phyloP scores from a whole-genome alignment of 1,140 invertebrate genomes.

The Drosophila pandora region DNA sequence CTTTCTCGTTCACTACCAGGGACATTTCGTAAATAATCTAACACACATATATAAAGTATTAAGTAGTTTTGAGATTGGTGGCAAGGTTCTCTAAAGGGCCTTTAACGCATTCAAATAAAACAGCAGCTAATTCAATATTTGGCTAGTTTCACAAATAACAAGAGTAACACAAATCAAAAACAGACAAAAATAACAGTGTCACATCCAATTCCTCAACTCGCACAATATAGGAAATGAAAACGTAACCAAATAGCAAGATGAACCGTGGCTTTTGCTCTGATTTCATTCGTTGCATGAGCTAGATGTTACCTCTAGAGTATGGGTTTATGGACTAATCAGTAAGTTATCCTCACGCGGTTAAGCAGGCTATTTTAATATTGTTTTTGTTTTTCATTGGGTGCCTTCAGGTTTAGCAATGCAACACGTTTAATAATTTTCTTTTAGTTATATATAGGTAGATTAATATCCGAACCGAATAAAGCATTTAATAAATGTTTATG shows the following conservation, averaged over 20 bases:
- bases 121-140: slow-evolving; percentile 35
- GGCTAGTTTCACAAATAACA: slow-evolving; percentile 45
- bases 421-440: slow-evolving; percentile 46
- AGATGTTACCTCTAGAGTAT: slow-evolving; percentile 10
- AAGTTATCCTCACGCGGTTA: slow-evolving; percentile 17
- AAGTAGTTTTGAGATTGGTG: slow-evolving; percentile 5
- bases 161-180: slow-evolving; percentile 28
- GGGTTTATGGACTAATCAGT: slow-evolving; percentile 27
- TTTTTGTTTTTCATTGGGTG: slow-evolving; percentile 20
- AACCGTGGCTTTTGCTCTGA: slow-evolving; percentile 15
- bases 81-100: slow-evolving; percentile 10
- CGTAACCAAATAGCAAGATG: slow-evolving; percentile 10
- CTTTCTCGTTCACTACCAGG: slow-evolving; percentile 13
- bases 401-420: slow-evolving; percentile 44
- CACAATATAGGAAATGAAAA: slow-evolving; percentile 13
- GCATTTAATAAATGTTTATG: slow-evolving; percentile 66
- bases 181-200: slow-evolving; percentile 43
- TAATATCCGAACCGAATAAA: slow-evolving; percentile 66
- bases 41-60: slow-evolving; percentile 33
- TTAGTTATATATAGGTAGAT: slow-evolving; percentile 54
- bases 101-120: slow-evolving; percentile 34
- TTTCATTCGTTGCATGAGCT: slow-evolving; percentile 32
- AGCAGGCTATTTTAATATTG: slow-evolving; percentile 8
- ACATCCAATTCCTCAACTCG: slow-evolving; percentile 22
- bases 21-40: slow-evolving; percentile 27